These are phyloP conservation scores for Doryteuthis pealeii DNA, from an alignment of 1,140 invertebrate species.

Conservation along the genomic window DNA sequence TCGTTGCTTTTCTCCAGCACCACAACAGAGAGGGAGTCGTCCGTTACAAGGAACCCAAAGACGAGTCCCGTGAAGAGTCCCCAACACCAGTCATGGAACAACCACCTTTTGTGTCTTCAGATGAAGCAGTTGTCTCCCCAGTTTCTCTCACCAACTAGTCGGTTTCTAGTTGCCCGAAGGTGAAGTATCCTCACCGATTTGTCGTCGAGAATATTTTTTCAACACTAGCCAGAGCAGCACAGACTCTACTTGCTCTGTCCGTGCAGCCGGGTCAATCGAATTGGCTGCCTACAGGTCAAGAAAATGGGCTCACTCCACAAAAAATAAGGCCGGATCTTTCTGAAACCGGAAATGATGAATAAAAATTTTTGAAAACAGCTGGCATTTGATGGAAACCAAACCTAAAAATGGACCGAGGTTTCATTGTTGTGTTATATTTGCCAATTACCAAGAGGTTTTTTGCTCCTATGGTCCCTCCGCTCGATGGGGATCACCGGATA, in stretches of 20 bases:
- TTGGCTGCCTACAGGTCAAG: not conserved
- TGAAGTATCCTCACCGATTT: not conserved
- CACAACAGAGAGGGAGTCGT: not conserved
- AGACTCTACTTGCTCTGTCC: not conserved
- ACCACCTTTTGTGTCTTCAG: slow-evolving; percentile 16
- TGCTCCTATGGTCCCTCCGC: no score
- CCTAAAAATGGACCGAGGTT: no score
- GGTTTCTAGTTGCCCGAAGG: not conserved
- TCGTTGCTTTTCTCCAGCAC: slow-evolving; percentile 7
- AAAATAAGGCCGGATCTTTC: no score
- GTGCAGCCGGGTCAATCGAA: not conserved
- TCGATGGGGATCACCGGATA: no score
- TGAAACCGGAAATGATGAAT: no score
- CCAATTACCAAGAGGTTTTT: no score
- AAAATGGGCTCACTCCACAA: not conserved
- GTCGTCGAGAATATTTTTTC: not conserved
- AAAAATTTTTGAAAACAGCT: no score
- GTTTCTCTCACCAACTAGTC: slow-evolving; percentile 28
- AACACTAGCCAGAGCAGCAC: not conserved
- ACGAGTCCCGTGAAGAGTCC: slow-evolving; percentile 4
- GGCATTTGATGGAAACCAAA: no score
- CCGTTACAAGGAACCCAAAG: not conserved
- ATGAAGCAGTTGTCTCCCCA: slow-evolving; percentile 26
- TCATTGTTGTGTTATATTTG: no score
- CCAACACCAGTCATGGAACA: slow-evolving; percentile 17